Conservation (phyloP, 2,797 vertebrate species). For the Margarornis squamiger region DNA sequence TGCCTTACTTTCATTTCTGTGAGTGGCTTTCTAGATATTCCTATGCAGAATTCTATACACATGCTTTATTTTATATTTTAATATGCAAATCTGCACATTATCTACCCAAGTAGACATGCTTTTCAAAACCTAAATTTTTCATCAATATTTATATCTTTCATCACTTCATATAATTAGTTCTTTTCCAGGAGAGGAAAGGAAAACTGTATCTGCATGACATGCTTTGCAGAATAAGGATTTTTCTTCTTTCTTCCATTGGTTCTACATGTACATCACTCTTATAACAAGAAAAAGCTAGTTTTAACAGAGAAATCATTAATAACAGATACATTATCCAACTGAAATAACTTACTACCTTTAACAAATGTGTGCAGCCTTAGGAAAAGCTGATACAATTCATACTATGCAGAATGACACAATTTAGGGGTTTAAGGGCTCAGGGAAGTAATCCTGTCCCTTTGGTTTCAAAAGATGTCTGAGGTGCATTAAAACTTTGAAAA, state of each 20-base stretch:
- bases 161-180: background rate
- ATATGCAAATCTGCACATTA: background rate
- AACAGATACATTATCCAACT: background rate
- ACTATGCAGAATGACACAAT: background rate
- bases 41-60: background rate
- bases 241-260: background rate
- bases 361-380: background rate
- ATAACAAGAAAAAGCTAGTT: background rate
- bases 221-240: background rate
- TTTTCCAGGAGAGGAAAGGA: background rate
- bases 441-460: background rate
- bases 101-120: background rate
- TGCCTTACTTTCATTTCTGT: background rate
- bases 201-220: background rate
- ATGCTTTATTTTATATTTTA: background rate
- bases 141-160: background rate
- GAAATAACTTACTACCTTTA: background rate
- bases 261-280: background rate
- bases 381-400: background rate
- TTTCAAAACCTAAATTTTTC: background rate
- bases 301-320: background rate
- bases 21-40: background rate
- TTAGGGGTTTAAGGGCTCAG: background rate
- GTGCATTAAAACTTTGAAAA: background rate
- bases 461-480: background rate